Conservation (phyloP, 2,113 vertebrate genomes). For the Oreochromis aureus region DNA sequence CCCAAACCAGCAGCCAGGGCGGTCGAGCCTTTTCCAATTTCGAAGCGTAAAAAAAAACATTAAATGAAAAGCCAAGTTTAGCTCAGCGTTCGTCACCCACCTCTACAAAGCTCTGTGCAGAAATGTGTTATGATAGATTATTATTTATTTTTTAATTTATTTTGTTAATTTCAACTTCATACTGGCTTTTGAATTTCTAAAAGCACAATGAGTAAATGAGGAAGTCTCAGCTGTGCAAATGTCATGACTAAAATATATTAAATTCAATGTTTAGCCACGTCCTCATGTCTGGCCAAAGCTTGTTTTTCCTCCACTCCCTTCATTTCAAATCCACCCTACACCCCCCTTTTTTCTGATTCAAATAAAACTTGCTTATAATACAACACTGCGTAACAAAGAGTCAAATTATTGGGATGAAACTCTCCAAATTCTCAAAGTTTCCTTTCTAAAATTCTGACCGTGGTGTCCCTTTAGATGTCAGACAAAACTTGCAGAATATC, state of each 20-base stretch:
- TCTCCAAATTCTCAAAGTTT: not conserved
- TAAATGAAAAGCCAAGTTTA: not conserved
- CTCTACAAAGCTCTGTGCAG: not conserved
- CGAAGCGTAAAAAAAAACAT: not conserved
- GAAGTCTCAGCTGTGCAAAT: not conserved
- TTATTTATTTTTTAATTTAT: accelerated
- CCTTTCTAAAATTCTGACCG: not conserved
- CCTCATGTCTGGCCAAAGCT: not conserved
- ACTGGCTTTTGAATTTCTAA: not conserved
- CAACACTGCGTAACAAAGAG: not conserved
- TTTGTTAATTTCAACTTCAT: not conserved
- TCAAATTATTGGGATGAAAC: not conserved
- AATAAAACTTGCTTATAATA: not conserved
- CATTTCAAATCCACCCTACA: not conserved
- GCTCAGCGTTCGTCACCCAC: not conserved
- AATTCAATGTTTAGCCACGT: not conserved
- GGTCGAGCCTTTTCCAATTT: not conserved
- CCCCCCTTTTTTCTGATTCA: not conserved
- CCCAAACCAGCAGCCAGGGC: not conserved
- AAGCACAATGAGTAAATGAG: not conserved
- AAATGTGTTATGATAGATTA: not conserved
- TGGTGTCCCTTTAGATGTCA: not conserved
- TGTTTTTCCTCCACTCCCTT: not conserved
- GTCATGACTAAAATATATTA: not conserved
- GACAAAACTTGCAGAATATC: not conserved